These are phyloP conservation scores for Ginglymostoma cirratum DNA, from an alignment of 2,113 vertebrate genomes.

Conservation along the genomic window DNA sequence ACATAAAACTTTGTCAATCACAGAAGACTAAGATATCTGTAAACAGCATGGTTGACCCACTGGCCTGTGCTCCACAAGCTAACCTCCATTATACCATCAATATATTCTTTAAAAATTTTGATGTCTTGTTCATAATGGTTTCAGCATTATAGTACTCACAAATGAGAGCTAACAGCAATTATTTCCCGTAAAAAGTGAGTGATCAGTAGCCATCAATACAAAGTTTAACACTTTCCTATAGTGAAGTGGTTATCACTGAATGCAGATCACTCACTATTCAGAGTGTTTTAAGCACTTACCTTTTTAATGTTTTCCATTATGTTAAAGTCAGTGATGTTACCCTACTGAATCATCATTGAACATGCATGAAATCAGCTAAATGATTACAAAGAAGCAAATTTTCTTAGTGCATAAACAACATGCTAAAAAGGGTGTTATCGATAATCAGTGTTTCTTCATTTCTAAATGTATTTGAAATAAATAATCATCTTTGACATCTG, in stretches of 20 bases:
- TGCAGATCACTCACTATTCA: neutral
- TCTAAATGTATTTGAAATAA: neutral
- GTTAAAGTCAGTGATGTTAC: neutral
- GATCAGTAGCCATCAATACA: neutral
- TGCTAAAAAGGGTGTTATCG: neutral
- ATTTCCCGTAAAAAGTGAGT: neutral
- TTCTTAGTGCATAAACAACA: too few species aligned
- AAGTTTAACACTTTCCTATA: neutral
- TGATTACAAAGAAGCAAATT: neutral
- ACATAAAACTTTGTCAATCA: neutral
- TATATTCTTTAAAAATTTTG: neutral
- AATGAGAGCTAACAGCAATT: neutral
- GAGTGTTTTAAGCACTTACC: neutral
- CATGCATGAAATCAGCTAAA: neutral
- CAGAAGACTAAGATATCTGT: neutral
- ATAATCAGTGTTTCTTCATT: neutral
- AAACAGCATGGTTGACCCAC: neutral
- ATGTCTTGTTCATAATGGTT: too few species aligned
- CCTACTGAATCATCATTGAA: neutral
- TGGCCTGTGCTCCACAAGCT: neutral
- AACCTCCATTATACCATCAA: neutral
- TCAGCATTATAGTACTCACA: neutral
- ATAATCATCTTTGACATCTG: too few species aligned
- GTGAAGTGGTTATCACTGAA: neutral
- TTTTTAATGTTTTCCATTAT: neutral